Percentiles rank a stretch among this genome's conserved stretches.
phyloP scores from a whole-genome alignment of 92 coral and sea anemone genomes.

The Porites cylindrica region DNA sequence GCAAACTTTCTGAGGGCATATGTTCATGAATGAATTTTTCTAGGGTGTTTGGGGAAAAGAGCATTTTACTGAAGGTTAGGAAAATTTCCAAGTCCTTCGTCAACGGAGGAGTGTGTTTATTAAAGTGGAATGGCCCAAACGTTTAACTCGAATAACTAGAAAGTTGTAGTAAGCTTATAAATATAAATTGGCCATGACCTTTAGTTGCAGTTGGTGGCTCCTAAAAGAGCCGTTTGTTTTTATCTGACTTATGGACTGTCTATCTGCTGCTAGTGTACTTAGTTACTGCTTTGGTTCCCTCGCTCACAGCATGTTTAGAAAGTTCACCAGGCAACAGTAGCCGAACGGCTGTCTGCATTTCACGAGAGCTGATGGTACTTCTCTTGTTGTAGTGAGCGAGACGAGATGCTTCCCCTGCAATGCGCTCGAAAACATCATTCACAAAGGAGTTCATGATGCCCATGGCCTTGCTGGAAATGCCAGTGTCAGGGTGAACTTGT shows the following conservation, averaged over 20 bases:
- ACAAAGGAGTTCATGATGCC: slow-evolving; percentile 87
- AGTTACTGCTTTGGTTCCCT: slow-evolving; percentile 81
- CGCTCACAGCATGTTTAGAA: slow-evolving; percentile 76
- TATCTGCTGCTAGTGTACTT: slow-evolving; percentile 69
- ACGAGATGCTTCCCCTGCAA: slow-evolving; percentile 73
- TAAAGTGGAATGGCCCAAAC: too few relatives aligned
- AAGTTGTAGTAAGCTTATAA: too few relatives aligned
- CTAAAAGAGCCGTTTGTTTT: slow-evolving; percentile 59
- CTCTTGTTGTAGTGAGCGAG: slow-evolving; percentile 73
- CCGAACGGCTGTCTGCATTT: slow-evolving; percentile 74
- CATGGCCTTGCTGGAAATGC: slow-evolving; percentile 84
- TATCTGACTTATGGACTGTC: neutral
- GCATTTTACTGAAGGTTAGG: too few relatives aligned
- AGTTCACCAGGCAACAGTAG: slow-evolving; percentile 76
- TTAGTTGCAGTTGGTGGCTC: slow-evolving; percentile 59
- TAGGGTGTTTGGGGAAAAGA: too few relatives aligned
- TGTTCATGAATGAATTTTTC: too few relatives aligned
- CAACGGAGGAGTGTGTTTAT: too few relatives aligned
- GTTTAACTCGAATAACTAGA: too few relatives aligned
- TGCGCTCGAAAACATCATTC: slow-evolving; percentile 77
- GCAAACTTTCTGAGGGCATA: too few relatives aligned
- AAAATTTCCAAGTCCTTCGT: too few relatives aligned
- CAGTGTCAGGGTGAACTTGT: slow-evolving; percentile 85
- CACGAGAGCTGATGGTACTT: slow-evolving; percentile 77
- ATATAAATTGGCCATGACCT: slow-evolving; percentile 31